phyloP scores from a whole-genome alignment of 2,797 vertebrate genomes.

The Pteropus rufus region DNA sequence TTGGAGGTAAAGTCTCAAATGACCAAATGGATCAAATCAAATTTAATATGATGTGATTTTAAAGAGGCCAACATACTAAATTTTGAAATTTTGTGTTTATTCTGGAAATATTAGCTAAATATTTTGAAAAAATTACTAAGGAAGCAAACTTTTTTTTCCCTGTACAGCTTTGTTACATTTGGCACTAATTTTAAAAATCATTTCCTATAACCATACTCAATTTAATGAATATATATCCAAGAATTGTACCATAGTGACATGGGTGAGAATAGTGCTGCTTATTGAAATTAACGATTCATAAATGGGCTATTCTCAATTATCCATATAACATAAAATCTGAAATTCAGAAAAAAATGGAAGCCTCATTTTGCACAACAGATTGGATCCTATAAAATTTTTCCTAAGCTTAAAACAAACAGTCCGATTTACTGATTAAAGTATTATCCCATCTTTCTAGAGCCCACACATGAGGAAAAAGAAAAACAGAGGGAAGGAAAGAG shows the following conservation, averaged over 20 bases:
- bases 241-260: conserved; percentile 26
- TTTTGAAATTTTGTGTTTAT: conserved; percentile 65
- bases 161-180: conserved; percentile 58
- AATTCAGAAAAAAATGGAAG: conserved; percentile 30
- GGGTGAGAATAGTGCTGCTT: not conserved
- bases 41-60: conserved; percentile 71
- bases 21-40: conserved; percentile 63
- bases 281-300: conserved; percentile 32
- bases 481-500: not conserved
- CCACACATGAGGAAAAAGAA: not conserved
- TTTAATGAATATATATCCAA: conserved; percentile 32
- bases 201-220: conserved; percentile 49
- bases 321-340: not conserved
- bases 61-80: conserved; percentile 65
- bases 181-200: conserved; percentile 50
- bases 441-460: not conserved
- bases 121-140: conserved; percentile 67
- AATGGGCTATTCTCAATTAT: not conserved
- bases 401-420: not conserved
- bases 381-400: not conserved
- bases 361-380: conserved; percentile 23
- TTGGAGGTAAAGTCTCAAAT: conserved; percentile 59
- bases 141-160: conserved; percentile 36
- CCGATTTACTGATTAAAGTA: conserved; percentile 24
- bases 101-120: conserved; percentile 67